Conservation (phyloP, 2,888 invertebrate genomes). For the Hemaris fuciformis region DNA sequence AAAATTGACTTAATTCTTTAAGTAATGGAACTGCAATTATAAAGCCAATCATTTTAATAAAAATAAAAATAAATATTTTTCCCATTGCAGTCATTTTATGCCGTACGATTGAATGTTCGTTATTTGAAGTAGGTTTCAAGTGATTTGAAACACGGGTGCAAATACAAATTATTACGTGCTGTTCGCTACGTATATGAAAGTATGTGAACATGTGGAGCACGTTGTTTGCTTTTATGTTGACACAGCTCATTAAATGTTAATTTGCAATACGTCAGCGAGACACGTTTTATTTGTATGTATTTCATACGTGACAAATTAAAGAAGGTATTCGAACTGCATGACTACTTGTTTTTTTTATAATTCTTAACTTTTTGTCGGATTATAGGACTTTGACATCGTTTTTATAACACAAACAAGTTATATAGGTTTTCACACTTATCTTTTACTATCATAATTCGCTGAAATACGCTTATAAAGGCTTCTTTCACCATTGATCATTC, state of each 20-base stretch:
- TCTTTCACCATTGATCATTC: background rate
- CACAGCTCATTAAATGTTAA: constrained; percentile 22
- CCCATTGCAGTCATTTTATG: background rate
- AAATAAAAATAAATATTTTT: too few species aligned
- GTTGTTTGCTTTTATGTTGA: constrained; percentile 13
- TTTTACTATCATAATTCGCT: background rate
- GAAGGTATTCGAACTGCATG: background rate
- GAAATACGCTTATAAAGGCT: background rate
- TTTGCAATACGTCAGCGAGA: constrained; percentile 11
- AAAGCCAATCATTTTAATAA: too few species aligned
- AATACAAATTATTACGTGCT: background rate
- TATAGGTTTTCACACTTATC: background rate
- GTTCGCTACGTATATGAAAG: constrained; percentile 2
- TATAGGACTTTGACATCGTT: background rate
- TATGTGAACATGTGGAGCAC: constrained; percentile 10
- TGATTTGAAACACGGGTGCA: background rate
- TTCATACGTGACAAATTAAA: background rate
- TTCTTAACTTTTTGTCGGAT: background rate
- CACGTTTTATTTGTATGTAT: background rate
- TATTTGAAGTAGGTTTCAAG: background rate
- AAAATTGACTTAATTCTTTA: too few species aligned
- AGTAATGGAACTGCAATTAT: too few species aligned
- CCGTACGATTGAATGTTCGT: background rate
- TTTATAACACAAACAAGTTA: background rate
- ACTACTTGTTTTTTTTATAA: background rate